These are phyloP conservation scores for Varecia variegata DNA, from an alignment of 2,797 vertebrate genomes.

Conservation along the genomic window DNA sequence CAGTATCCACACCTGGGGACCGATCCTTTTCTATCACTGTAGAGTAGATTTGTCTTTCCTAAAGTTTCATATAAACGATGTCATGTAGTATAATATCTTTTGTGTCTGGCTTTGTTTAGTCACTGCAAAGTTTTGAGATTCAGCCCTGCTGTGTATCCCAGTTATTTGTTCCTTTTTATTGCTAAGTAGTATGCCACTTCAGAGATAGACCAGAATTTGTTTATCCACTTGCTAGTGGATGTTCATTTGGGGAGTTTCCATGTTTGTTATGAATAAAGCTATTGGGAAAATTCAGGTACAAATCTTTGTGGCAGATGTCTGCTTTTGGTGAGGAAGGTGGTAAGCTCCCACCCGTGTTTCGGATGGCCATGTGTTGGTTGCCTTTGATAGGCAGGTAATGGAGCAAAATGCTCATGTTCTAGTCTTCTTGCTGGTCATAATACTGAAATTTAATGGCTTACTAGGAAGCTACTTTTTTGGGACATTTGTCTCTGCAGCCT, in stretches of 20 bases:
- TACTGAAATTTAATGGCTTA: neutral
- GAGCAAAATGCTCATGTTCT: neutral
- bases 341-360: neutral
- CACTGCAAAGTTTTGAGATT: neutral
- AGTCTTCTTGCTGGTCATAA: neutral
- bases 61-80: neutral
- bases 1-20: neutral
- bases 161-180: neutral
- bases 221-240: neutral
- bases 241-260: neutral
- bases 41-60: neutral
- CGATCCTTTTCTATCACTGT: neutral
- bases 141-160: neutral
- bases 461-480: accelerated
- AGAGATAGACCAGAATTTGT: neutral
- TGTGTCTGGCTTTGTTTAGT: neutral
- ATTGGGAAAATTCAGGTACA: neutral
- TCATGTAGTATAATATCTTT: neutral
- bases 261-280: neutral
- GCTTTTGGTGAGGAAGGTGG: neutral
- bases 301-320: neutral
- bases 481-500: neutral
- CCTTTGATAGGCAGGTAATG: too few species aligned
- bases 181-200: neutral
- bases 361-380: accelerated